Conservation (phyloP, 1,140 invertebrate genomes). For the Physella acuta region DNA sequence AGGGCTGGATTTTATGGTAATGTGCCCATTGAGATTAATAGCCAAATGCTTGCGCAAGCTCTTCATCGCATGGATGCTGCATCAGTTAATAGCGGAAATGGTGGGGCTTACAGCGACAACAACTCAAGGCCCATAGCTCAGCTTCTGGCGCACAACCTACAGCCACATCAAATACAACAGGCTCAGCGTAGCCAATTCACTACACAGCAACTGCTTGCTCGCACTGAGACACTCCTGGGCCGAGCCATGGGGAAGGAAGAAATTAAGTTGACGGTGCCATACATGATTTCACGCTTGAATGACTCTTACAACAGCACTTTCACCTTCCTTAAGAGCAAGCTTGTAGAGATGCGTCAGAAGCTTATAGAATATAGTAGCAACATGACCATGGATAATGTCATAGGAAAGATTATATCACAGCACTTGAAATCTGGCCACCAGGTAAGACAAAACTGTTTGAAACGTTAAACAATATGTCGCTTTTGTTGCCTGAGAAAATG, state of each 20-base stretch:
- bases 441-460: too few relatives aligned
- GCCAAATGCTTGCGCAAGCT: neutral
- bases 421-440: slow-evolving; percentile 35
- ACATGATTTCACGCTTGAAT: slow-evolving; percentile 46
- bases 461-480: too few relatives aligned
- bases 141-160: neutral
- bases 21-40: neutral
- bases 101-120: neutral
- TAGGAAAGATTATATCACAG: slow-evolving; percentile 40
- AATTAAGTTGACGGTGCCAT: slow-evolving; percentile 45
- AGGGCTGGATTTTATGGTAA: neutral
- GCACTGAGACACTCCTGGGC: neutral
- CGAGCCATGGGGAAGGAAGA: slow-evolving; percentile 39
- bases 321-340: slow-evolving; percentile 41
- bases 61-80: neutral
- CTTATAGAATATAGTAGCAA: slow-evolving; percentile 34
- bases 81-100: neutral
- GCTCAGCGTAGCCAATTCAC: neutral
- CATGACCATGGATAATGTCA: slow-evolving; percentile 44
- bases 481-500: too few relatives aligned
- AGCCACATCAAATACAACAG: neutral
- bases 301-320: slow-evolving; percentile 50
- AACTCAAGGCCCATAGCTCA: neutral
- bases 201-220: neutral
- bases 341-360: slow-evolving; percentile 44